These are phyloP conservation scores for Gouania willdenowi DNA, from an alignment of 2,797 vertebrate genomes.

Conservation along the genomic window DNA sequence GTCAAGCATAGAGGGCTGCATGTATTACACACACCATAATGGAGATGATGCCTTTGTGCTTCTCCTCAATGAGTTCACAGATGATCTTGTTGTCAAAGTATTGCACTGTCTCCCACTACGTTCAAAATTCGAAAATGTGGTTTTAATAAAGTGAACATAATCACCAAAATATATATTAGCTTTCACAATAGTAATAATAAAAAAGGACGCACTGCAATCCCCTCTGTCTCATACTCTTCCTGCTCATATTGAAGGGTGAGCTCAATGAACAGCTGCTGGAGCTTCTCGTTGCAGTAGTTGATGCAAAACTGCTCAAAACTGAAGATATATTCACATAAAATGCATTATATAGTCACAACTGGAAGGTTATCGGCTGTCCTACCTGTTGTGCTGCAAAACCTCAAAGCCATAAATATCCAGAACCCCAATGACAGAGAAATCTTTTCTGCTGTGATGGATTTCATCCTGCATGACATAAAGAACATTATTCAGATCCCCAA, in stretches of 20 bases:
- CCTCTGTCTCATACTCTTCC: conserved; percentile 90
- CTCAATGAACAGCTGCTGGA: conserved; percentile 93
- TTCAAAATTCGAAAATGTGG: not conserved
- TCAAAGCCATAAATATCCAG: conserved; percentile 98
- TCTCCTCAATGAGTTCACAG: conserved; percentile 96
- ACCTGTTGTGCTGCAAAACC: conserved; percentile 96
- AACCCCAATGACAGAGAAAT: conserved; percentile 88
- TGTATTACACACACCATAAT: conserved; percentile 79
- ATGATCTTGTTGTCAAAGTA: conserved; percentile 99
- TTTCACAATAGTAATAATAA: too few relatives aligned
- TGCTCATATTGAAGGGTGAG: conserved; percentile 93
- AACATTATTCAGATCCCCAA: not conserved
- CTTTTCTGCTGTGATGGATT: conserved; percentile 79
- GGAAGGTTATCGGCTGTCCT: not conserved
- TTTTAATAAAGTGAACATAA: not conserved
- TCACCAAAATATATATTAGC: too few relatives aligned
- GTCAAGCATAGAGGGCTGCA: not conserved
- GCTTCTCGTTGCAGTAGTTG: conserved; percentile 98
- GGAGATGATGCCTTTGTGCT: conserved; percentile 96
- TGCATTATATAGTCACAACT: not conserved
- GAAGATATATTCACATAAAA: not conserved
- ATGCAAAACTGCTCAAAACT: conserved; percentile 99
- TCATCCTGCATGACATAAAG: conserved; percentile 73
- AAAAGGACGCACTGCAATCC: conserved; percentile 82
- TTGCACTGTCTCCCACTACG: conserved; percentile 93